A percentile compares a stretch with the other conserved stretches of the same genome.
These are phyloP conservation scores for Clepsis dumicolana DNA, from an alignment of 2,888 invertebrate genomes.

Conservation along the genomic window DNA sequence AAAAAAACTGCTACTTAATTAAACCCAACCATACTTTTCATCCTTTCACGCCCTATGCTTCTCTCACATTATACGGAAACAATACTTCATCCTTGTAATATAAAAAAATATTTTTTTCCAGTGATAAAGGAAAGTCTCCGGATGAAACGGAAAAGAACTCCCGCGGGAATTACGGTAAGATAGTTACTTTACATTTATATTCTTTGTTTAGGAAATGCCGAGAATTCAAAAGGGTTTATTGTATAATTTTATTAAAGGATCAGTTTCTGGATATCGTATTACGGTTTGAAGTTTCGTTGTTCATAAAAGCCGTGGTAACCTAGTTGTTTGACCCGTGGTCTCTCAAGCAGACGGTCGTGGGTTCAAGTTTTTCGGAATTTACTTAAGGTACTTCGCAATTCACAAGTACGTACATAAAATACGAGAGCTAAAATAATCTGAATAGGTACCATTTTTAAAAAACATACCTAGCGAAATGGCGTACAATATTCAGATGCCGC, in stretches of 20 bases:
- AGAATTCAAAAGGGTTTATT: constrained; percentile 1
- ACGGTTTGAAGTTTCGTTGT: neutral
- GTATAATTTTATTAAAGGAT: neutral
- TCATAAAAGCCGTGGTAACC: no score
- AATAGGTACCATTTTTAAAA: no score
- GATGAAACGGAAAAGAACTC: constrained; percentile 23
- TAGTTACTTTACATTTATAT: constrained; percentile 29
- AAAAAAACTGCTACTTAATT: constrained; percentile 12
- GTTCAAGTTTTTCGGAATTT: no score
- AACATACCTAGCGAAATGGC: no score
- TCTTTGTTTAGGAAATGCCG: constrained; percentile 4
- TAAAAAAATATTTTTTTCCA: constrained; percentile 32
- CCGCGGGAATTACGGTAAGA: constrained; percentile 39
- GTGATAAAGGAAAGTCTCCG: constrained; percentile 25
- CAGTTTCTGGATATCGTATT: neutral
- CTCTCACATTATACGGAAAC: constrained; percentile 6
- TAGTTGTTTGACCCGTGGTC: no score
- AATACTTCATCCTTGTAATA: constrained; percentile 16
- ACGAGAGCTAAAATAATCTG: no score
- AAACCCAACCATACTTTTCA: constrained; percentile 5
- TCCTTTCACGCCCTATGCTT: neutral
- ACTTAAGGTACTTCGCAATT: no score
- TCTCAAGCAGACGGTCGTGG: no score
- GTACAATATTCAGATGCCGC: no score
- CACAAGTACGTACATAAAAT: no score